Base-by-base conservation (phyloP, 2,888 invertebrate genomes). In the Antheraea assamensis region DNA sequence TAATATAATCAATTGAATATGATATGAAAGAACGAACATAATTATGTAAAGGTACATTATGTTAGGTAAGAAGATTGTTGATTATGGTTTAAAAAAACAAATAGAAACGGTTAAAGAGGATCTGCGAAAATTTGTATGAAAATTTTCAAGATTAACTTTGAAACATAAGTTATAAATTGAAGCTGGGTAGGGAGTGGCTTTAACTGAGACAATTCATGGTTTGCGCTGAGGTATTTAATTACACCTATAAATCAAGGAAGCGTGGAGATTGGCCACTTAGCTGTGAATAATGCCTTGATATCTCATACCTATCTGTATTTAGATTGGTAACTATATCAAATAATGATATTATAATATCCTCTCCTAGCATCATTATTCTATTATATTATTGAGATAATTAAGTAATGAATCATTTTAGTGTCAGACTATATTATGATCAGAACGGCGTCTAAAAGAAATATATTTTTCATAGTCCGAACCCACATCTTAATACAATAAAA, bases 141-240 rank as follows among this genome's bases (percentile, higher is more conserved):
- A 64, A 64, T 8, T 13, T 31, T 71, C 27, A 71, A 71, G 31
- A 71, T 71, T 71, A 71, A 30, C 55, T 61, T 72, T 61, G 24
- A 42, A 72, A 64, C 47, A 74, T 75, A 70, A 75, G 61, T 70
- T 71, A 64, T 55, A 73, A 71, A 74, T 76, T 79, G 73, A 72
- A 35, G 73, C 70, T 58, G 70, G n/a, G 68, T 74, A 55, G 21
- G 70, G 58, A 58, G 58, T 42, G 47, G 70, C 42, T 72, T 49
- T 70, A 71, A 68, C 35, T 58, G 83, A 87, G 87, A 87, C 88
- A 87, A 89, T 91, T 90, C 90, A 90, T 86, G 87, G 86, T 85
- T 83, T 84, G 84, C 85, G 83, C 87, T 85, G 85, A 88, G 88
- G 87, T 88, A 89, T 90, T 90, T 90, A 91, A 91, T 91, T 91